A percentile compares a stretch with the other conserved stretches of the same genome.
phyloP scores from a whole-genome alignment of 2,113 vertebrate genomes.

The Heptranchias perlo region DNA sequence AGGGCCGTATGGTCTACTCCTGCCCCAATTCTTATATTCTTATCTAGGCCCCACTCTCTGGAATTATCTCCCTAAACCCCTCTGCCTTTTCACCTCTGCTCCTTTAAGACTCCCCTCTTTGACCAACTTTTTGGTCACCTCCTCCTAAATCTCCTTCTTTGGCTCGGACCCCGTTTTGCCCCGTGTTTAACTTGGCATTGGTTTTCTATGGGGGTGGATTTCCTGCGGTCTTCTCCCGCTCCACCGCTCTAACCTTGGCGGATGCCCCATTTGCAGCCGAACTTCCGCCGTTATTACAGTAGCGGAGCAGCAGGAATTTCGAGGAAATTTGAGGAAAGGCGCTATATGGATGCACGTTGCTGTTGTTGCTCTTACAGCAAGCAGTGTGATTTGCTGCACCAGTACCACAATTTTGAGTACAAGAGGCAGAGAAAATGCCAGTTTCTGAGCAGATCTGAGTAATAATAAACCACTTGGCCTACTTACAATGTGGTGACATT shows the following conservation, averaged over 20 bases:
- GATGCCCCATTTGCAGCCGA: not conserved
- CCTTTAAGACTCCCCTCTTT: no score
- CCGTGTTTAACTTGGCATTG: not conserved
- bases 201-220: not conserved
- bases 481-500: not conserved
- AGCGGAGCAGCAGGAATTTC: not conserved
- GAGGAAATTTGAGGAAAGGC: not conserved
- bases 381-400: not conserved
- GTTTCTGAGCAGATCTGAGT: not conserved
- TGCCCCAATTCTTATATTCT: no score
- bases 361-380: not conserved
- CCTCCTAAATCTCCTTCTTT: no score
- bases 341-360: not conserved
- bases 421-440: not conserved
- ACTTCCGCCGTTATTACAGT: not conserved
- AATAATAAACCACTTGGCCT: not conserved
- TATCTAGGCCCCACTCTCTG: not conserved
- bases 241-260: no score
- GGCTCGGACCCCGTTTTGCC: not conserved
- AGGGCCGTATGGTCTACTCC: no score
- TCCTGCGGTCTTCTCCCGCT: not conserved
- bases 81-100: no score
- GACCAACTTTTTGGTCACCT: no score
- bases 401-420: not conserved
- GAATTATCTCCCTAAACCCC: not conserved